phyloP scores from a whole-genome alignment of 2,888 invertebrate genomes.

The Polyploca ridens region DNA sequence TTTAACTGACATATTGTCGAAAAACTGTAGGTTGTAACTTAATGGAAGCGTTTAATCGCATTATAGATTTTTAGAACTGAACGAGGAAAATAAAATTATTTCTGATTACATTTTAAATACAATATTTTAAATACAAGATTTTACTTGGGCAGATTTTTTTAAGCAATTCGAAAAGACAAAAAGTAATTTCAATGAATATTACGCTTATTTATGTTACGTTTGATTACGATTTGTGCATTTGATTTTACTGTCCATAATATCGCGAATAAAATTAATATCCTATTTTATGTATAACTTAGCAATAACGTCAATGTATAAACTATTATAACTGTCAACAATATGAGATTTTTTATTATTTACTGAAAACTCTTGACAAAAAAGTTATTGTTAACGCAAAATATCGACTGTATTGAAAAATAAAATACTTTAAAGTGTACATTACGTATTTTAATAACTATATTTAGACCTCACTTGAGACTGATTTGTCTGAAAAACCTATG shows the following conservation, averaged over 20 bases:
- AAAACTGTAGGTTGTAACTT: slow-evolving; percentile 69
- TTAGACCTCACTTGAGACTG: background rate
- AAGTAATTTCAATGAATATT: slow-evolving; percentile 5
- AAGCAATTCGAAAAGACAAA: slow-evolving; percentile 7
- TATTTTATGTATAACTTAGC: background rate
- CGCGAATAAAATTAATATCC: background rate
- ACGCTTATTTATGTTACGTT: slow-evolving; percentile 4
- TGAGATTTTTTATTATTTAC: slow-evolving; percentile 11
- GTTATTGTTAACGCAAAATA: slow-evolving; percentile 45
- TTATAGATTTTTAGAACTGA: slow-evolving; percentile 42
- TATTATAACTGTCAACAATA: slow-evolving; percentile 13
- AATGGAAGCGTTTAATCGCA: slow-evolving; percentile 56
- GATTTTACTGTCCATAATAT: background rate
- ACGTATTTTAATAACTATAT: slow-evolving; percentile 20
- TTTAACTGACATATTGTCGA: slow-evolving; percentile 79
- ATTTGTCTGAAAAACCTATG: background rate
- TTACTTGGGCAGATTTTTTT: background rate
- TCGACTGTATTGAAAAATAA: slow-evolving; percentile 72
- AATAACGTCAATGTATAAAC: slow-evolving; percentile 5
- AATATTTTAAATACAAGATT: no score
- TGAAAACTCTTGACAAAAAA: slow-evolving; percentile 28
- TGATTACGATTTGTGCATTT: background rate
- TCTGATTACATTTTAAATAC: slow-evolving; percentile 4
- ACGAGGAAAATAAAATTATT: slow-evolving; percentile 21
- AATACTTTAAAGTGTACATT: slow-evolving; percentile 52